phyloP scores from a whole-genome alignment of 1,140 invertebrate species.

The Gryllus bimaculatus region DNA sequence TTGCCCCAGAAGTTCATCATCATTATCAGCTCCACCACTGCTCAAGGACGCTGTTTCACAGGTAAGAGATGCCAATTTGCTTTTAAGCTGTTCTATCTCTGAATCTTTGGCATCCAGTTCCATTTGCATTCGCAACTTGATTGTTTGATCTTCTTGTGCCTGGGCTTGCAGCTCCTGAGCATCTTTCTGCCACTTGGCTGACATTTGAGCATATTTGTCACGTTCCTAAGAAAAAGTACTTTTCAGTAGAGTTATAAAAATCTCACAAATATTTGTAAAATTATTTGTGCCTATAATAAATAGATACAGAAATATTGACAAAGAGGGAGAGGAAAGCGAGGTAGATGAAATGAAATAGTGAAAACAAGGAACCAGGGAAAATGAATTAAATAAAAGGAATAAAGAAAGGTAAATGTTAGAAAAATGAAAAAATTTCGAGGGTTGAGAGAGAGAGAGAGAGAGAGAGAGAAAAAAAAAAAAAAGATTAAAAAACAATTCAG shows the following conservation, averaged over 20 bases:
- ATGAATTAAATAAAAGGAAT: no score
- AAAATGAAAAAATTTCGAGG: no score
- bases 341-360: no score
- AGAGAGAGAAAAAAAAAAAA: no score
- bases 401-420: no score
- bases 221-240: conserved; percentile 48
- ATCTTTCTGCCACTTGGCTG: conserved; percentile 73
- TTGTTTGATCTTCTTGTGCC: conserved; percentile 54
- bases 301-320: no score
- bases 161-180: conserved; percentile 71
- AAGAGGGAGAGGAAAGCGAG: no score
- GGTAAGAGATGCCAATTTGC: conserved; percentile 63
- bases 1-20: conserved; percentile 42
- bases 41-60: conserved; percentile 84
- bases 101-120: conserved; percentile 93
- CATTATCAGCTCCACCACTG: conserved; percentile 78
- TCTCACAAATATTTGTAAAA: no score
- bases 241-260: neutral
- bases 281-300: no score
- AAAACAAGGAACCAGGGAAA: no score
- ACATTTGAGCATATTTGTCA: conserved; percentile 84
- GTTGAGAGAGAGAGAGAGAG: no score
- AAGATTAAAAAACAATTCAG: no score
- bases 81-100: conserved; percentile 85
- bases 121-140: conserved; percentile 77